Evolutionary conservation across 2,113 vertebrate species (phyloP), one percentile per base, ranked within the genome.

Genomic region (Calyptomena viridis): DNA sequence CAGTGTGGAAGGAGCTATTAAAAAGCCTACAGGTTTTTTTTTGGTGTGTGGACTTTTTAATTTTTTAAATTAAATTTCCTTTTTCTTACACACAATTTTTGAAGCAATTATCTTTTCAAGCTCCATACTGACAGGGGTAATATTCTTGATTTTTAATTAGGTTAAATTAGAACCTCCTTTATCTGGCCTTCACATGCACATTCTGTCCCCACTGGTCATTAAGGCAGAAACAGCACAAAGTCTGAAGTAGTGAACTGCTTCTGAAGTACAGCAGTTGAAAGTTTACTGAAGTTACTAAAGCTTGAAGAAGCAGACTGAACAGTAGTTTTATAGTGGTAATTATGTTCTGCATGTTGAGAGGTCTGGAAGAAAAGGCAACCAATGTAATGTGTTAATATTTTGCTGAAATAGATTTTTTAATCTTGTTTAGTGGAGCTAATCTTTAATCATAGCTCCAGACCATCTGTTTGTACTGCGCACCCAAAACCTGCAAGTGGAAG

Each of bases 81-180:
- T 92, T 95, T 92, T 59, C 46, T 75, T 75, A 63, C 23, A 44
- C 30, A 55, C 39, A 55, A 6, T 55, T 96, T 89, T 93, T 71
- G 42, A 78, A 94, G 81, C 74, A 90, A 76, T 91, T 87, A 91
- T 75, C 49, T 82, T 85, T 93, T 85, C 49, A 88, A 72, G 67
- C 40, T 60, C 17, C 49, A 46, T 85, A 24, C 74, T 85, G 78
- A 83, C 79, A 80, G 31, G 76, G 42, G 40, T 82, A 83, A 64
- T 69, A 79, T 37, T 72, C 71, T 72, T 93, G 72, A 87, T 93
- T 95, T 87, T 93, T 94, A 90, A 93, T 87, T 89, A 91, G 37
- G 62, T 79, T 91, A 75, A 91, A 79, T 94, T 78, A 87, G 53
- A 90, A 62, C 22, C 64, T 91, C 30, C 94, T 93, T 94, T 81